These are phyloP conservation scores for Lasioglossum figueresi DNA, from an alignment of 2,888 invertebrate genomes.

Conservation along the genomic window DNA sequence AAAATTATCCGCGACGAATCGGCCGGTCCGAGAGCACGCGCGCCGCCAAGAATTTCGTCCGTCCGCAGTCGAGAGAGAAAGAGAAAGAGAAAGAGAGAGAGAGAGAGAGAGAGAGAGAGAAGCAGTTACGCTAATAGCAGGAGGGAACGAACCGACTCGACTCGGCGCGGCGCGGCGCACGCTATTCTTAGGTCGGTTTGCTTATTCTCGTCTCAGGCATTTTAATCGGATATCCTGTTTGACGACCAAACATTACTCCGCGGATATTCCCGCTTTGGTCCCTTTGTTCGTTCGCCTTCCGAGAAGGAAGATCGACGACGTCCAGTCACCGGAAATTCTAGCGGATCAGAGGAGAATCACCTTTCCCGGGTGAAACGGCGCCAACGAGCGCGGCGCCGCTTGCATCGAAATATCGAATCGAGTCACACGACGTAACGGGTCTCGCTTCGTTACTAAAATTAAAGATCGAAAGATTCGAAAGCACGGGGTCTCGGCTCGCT, in stretches of 20 bases:
- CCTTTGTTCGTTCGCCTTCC: slow-evolving; percentile 15
- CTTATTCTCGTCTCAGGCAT: slow-evolving; percentile 66
- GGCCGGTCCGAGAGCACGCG: not conserved
- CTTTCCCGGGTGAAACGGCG: not conserved
- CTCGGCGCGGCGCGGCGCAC: not conserved
- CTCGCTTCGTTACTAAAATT: slow-evolving; percentile 50
- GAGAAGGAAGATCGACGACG: not conserved
- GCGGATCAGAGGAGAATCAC: not conserved
- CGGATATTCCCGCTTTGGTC: slow-evolving; percentile 15
- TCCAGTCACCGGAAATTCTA: slow-evolving; percentile 31
- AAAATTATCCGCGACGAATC: slow-evolving; percentile 43
- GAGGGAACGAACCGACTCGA: slow-evolving; percentile 41
- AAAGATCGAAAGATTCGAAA: slow-evolving; percentile 48
- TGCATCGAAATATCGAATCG: not conserved
- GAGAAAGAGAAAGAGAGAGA: not conserved
- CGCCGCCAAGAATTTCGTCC: slow-evolving; percentile 5
- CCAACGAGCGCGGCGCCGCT: not conserved
- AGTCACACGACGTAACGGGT: slow-evolving; percentile 31
- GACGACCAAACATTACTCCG: slow-evolving; percentile 59
- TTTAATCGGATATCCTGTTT: slow-evolving; percentile 73
- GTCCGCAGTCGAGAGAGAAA: not conserved
- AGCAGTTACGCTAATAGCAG: slow-evolving; percentile 38
- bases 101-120: not conserved
- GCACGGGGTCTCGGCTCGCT: slow-evolving; percentile 56
- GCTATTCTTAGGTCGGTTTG: slow-evolving; percentile 64